These are phyloP conservation scores for Spea multiplicata DNA, from an alignment of 2,113 vertebrate species.

Conservation along the genomic window DNA sequence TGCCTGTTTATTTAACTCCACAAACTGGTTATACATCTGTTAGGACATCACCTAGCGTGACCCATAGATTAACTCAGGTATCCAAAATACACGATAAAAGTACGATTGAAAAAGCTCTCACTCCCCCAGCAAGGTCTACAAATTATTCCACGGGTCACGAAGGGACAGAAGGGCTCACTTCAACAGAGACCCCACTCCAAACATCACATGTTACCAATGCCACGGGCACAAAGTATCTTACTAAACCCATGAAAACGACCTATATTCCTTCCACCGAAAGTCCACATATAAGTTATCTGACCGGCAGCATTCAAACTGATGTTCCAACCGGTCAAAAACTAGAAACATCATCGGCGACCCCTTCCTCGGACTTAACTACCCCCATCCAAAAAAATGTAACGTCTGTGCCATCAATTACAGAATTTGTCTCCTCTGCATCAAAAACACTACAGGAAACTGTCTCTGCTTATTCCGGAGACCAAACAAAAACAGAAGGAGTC, in stretches of 20 bases:
- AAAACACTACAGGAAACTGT: conserved; percentile 45
- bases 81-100: background rate
- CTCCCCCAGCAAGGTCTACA: conserved; percentile 22
- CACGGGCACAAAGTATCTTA: background rate
- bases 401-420: conserved; percentile 28
- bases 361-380: conserved; percentile 17
- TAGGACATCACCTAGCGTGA: background rate
- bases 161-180: background rate
- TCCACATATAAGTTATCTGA: conserved; percentile 27
- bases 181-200: background rate
- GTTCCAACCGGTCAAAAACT: conserved; percentile 11
- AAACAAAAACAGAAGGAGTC: conserved; percentile 35
- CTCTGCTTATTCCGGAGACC: conserved; percentile 45
- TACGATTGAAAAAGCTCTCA: conserved; percentile 16
- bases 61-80: conserved; percentile 6
- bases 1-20: background rate
- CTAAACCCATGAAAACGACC: background rate
- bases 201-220: background rate
- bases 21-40: background rate
- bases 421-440: conserved; percentile 38
- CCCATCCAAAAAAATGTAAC: conserved; percentile 50
- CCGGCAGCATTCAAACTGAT: background rate
- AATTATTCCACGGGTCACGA: conserved; percentile 3
- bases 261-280: background rate
- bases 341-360: conserved; percentile 1